Base-by-base conservation (phyloP, 2,113 vertebrate genomes). In the Elaphurus davidianus region DNA sequence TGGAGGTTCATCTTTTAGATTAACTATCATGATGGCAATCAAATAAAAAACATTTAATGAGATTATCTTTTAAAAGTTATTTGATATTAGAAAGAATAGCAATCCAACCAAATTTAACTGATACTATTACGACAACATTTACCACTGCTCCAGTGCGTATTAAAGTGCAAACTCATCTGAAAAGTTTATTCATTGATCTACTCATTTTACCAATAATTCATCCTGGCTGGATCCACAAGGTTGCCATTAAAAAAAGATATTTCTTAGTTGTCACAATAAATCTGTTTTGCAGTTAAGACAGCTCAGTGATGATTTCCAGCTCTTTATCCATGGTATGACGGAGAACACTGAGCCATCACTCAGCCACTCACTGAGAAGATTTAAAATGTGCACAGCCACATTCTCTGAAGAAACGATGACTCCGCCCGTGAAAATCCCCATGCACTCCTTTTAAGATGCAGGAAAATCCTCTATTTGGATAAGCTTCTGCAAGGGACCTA, bases 261-360 rank as follows among this genome's bases (percentile, higher is more conserved):
- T 90, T 90, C 30, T 86, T 74, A 86, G 52, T 62, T 76, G 36
- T 36, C 54, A 86, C 11, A 94, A 64, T 90, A 95, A 98, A 92
- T 96, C 54, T 62, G 59, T 81, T 82, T 92, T 78, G 92, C 11
- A 83, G 27, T 59, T 94, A 74, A 87, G 47, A 92, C 11, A 86
- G 23, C 27, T 83, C 36, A 50, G n/a, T 92, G 43, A 50, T 92
- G 57, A 84, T 87, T 60, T 85, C 30, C 47, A 59, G 11, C 12
- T 94, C 36, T 96, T 90, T 96, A 62, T 87, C 16, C 33, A 82
- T 33, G 47, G 0, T 27, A 15, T 92, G 60, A 91, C 23, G 54
- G 21, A 94, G 52, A 96, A 87, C 4, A 21, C 17, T 71, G 5
- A 36, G 17, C 59, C 33, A 87, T 96, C 33, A 92, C 28, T 89